Percentiles rank a stretch among this genome's conserved stretches.
Evolutionary conservation across 2,797 vertebrate species (phyloP).

Genomic region (Selene dorsalis): DNA sequence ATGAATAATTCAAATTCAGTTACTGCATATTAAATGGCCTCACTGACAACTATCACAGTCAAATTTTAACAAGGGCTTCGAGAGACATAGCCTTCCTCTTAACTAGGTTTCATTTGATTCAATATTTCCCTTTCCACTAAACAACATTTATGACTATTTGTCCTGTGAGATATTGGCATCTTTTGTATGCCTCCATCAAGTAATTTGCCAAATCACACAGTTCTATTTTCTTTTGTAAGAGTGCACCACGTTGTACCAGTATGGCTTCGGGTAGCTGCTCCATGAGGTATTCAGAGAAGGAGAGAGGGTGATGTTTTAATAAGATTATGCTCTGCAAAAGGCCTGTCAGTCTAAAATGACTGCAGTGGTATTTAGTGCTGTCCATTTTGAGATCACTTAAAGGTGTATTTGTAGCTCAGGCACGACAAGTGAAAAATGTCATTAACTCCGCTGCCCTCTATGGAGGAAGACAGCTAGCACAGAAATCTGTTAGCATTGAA

Average conservation of each 20-base stretch:
- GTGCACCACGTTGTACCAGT: conserved; percentile 35
- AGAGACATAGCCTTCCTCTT: conserved; percentile 28
- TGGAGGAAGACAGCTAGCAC: conserved; percentile 38
- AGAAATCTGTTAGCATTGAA: conserved; percentile 40
- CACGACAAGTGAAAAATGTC: conserved; percentile 68
- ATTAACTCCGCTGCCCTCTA: conserved; percentile 68
- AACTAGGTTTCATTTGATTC: conserved; percentile 27
- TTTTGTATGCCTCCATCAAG: conserved; percentile 40
- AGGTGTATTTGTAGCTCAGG: conserved; percentile 61
- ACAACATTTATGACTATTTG: conserved; percentile 44
- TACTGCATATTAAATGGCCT: conserved; percentile 65
- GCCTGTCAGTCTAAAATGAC: conserved; percentile 52
- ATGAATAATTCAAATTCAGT: conserved; percentile 73
- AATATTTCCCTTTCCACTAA: conserved; percentile 40
- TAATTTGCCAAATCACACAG: conserved; percentile 44
- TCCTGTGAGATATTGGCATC: conserved; percentile 41
- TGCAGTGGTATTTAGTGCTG: conserved; percentile 61
- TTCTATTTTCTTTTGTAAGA: conserved; percentile 30
- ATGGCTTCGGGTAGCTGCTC: not conserved
- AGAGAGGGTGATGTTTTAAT: conserved; percentile 67
- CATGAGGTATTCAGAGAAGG: conserved; percentile 28
- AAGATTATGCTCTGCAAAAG: conserved; percentile 62
- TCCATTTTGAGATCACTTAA: conserved; percentile 71
- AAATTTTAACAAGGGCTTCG: conserved; percentile 54
- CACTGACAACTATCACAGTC: conserved; percentile 41